Percentiles rank a stretch among this genome's conserved stretches.
Evolutionary conservation across 2,797 vertebrate species (phyloP).

Genomic region (Pipistrellus nathusii): DNA sequence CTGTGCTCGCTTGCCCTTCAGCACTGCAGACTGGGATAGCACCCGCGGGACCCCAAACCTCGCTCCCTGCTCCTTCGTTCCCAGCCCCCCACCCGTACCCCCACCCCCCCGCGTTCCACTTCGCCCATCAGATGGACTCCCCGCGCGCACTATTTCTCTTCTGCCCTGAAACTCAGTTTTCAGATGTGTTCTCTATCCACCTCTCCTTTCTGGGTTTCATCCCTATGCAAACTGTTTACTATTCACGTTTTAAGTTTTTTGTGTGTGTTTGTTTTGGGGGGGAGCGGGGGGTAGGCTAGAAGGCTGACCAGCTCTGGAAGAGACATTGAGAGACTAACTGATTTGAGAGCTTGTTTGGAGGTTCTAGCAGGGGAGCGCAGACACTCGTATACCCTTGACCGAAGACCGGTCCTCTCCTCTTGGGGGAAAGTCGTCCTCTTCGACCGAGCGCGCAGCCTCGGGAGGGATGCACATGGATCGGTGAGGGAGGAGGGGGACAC

Average conservation of each 20-base stretch:
- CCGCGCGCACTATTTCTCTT: neutral
- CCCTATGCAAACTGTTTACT: neutral
- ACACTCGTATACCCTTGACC: no score
- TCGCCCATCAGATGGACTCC: neutral
- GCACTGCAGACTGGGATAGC: neutral
- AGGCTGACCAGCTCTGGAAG: neutral
- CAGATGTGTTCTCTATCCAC: neutral
- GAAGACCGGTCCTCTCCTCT: no score
- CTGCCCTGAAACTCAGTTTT: neutral
- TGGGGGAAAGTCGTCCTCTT: no score
- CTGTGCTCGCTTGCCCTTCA: neutral
- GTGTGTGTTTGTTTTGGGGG: no score
- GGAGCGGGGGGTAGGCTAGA: neutral
- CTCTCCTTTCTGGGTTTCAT: neutral
- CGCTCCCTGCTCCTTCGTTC: neutral
- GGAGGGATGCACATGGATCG: no score
- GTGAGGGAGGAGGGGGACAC: no score
- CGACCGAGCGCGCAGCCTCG: no score
- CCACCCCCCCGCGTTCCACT: neutral
- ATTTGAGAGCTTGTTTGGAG: no score
- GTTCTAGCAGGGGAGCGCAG: no score
- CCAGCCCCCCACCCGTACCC: no score
- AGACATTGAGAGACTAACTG: neutral
- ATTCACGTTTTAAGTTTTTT: neutral
- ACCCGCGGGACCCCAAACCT: neutral